Conservation (phyloP, 2,888 invertebrate genomes). For the Pimpla rufipes region DNA sequence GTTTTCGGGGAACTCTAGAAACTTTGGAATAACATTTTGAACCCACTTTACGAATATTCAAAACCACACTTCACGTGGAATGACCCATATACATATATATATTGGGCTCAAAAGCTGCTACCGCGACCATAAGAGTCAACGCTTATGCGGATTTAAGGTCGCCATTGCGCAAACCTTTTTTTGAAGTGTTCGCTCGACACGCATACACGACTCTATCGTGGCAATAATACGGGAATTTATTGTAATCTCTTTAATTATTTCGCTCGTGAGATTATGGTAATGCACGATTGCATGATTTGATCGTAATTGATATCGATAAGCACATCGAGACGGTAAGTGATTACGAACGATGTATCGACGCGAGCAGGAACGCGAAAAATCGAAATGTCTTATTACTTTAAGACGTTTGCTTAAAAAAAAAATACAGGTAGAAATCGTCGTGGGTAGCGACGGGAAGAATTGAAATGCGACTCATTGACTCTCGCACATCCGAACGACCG, state of each 20-base stretch:
- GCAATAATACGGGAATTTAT: constrained; percentile 32
- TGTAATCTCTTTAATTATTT: constrained; percentile 11
- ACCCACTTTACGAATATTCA: too few species aligned
- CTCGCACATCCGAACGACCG: too few species aligned
- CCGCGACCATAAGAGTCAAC: constrained; percentile 4
- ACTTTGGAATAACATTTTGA: too few species aligned
- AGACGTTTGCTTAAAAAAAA: too few species aligned
- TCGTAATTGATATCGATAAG: neutral
- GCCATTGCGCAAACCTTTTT: constrained; percentile 18
- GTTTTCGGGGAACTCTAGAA: too few species aligned
- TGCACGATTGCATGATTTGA: constrained; percentile 10
- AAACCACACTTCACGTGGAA: too few species aligned
- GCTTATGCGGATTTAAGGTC: constrained; percentile 22
- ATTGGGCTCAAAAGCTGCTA: constrained; percentile 31
- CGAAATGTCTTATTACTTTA: constrained; percentile 9
- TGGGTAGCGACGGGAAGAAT: too few species aligned
- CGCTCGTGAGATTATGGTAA: constrained; percentile 7
- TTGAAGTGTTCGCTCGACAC: constrained; percentile 4
- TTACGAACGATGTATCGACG: neutral
- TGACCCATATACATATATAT: too few species aligned
- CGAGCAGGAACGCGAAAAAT: neutral
- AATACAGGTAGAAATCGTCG: too few species aligned
- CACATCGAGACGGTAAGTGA: constrained; percentile 11
- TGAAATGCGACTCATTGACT: too few species aligned
- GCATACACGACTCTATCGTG: constrained; percentile 1